Conservation (phyloP, 2,888 invertebrate genomes). For the Rhagonycha lutea region DNA sequence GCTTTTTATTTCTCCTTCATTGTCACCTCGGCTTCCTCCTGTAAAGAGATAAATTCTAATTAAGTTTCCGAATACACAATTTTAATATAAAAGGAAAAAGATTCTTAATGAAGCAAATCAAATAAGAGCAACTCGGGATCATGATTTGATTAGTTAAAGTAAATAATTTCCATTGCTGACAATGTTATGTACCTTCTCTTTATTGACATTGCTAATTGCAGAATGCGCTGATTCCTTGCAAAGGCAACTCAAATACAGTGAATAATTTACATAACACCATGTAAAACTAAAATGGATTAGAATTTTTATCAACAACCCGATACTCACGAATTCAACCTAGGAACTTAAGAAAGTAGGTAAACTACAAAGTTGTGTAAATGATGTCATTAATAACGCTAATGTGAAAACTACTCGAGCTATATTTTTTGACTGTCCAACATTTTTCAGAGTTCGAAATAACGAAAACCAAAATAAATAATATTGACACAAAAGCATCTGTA, state of each 20-base stretch:
- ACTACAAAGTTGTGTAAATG: background rate
- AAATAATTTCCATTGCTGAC: background rate
- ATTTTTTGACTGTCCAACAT: too few relatives aligned
- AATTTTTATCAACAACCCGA: background rate
- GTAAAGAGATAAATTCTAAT: constrained; percentile 4
- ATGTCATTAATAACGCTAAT: background rate
- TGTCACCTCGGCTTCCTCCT: constrained; percentile 45
- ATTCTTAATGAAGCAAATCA: background rate
- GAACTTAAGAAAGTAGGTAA: background rate
- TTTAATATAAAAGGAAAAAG: background rate
- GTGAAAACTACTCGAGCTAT: background rate
- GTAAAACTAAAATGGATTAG: background rate
- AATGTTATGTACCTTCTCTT: background rate
- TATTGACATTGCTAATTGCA: background rate
- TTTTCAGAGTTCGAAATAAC: background rate
- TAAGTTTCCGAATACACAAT: background rate
- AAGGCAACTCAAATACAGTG: background rate
- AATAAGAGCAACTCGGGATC: background rate
- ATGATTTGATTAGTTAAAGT: background rate
- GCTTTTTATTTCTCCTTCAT: constrained; percentile 48
- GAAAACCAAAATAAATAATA: too few relatives aligned
- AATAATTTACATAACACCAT: background rate
- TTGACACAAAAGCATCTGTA: background rate
- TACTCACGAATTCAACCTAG: background rate
- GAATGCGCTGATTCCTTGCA: background rate